Conservation (phyloP, 2,113 vertebrate species). For the Planiliza haematocheilus region DNA sequence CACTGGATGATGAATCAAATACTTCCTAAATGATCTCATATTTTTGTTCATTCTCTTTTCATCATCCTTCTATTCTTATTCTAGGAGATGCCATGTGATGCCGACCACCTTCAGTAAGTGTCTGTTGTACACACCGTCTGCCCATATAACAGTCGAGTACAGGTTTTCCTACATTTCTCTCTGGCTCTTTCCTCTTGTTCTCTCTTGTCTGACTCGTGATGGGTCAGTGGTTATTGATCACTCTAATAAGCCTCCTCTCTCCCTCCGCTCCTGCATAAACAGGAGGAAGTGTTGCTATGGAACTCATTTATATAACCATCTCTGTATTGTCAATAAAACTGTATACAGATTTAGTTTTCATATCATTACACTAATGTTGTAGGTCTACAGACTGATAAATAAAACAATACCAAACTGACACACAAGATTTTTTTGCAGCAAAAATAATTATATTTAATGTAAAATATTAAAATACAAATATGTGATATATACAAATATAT, state of each 20-base stretch:
- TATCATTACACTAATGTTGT: too few species aligned
- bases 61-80: slow-evolving; percentile 32
- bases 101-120: slow-evolving; percentile 79
- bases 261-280: slow-evolving; percentile 6
- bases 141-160: background rate
- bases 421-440: too few species aligned
- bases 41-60: background rate
- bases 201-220: background rate
- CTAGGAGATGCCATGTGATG: slow-evolving; percentile 68
- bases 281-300: slow-evolving; percentile 13
- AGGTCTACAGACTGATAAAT: background rate
- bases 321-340: background rate
- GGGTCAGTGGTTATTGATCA: slow-evolving; percentile 56
- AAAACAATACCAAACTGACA: background rate
- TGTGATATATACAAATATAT: too few species aligned
- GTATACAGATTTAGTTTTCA: background rate
- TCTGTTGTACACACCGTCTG: background rate
- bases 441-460: too few species aligned
- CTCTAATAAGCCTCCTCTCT: slow-evolving; percentile 26
- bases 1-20: background rate
- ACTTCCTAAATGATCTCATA: background rate
- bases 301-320: slow-evolving; percentile 44
- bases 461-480: too few species aligned
- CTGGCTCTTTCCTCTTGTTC: background rate
- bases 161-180: background rate